Conservation (phyloP, 2,888 invertebrate species). For the Tetramorium bicarinatum region DNA sequence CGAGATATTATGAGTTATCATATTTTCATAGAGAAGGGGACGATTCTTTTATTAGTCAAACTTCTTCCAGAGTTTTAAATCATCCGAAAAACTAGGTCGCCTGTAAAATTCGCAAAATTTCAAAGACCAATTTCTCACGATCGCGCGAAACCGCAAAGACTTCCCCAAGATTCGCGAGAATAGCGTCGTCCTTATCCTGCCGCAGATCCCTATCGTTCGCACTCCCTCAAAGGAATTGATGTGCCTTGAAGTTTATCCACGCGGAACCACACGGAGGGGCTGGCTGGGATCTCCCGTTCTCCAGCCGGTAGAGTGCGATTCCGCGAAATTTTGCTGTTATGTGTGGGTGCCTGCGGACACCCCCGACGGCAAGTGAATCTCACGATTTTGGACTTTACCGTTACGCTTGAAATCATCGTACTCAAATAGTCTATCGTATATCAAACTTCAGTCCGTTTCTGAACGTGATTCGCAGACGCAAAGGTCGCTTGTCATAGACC, state of each 20-base stretch:
- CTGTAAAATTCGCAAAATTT: conserved; percentile 28
- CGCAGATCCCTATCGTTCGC: conserved; percentile 11
- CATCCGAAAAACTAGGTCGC: background rate
- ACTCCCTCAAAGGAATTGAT: background rate
- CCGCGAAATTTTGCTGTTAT: conserved; percentile 25
- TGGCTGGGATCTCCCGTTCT: background rate
- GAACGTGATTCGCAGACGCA: conserved; percentile 4
- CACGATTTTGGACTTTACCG: background rate
- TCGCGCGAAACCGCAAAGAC: conserved; percentile 1
- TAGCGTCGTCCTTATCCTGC: background rate
- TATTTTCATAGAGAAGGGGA: background rate
- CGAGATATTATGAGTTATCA: background rate
- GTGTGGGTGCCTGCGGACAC: background rate
- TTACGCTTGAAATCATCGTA: conserved; percentile 44
- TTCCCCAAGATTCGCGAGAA: background rate
- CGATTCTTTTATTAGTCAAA: conserved; percentile 14
- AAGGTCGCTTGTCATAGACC: conserved; percentile 3
- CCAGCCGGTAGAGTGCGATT: background rate
- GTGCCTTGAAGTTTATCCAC: conserved; percentile 22
- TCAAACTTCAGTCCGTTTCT: conserved; percentile 21
- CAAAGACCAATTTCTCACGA: conserved; percentile 29
- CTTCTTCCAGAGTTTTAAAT: background rate
- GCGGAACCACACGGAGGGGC: background rate
- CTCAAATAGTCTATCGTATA: conserved; percentile 34
- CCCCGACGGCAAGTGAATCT: background rate